Percentiles rank a stretch among this genome's conserved stretches.
These are phyloP conservation scores for Notarius lentiginosus DNA, from an alignment of 2,113 vertebrate species.

Conservation along the genomic window DNA sequence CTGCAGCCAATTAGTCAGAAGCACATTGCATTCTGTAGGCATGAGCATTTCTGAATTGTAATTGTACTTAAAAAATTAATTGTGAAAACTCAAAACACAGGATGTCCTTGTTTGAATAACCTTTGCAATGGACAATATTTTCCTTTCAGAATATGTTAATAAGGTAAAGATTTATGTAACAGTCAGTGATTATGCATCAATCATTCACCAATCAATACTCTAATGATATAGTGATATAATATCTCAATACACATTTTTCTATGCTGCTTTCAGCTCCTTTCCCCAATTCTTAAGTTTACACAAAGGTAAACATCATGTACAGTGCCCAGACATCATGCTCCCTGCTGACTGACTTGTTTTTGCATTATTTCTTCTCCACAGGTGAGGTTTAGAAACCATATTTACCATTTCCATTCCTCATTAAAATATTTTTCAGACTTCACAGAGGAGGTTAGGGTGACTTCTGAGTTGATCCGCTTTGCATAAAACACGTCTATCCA, in stretches of 20 bases:
- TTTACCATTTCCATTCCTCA: slow-evolving; percentile 58
- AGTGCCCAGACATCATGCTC: slow-evolving; percentile 6
- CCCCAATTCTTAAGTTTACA: not conserved
- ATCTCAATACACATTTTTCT: not conserved
- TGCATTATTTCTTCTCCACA: slow-evolving; percentile 37
- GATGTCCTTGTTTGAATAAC: slow-evolving; percentile 53
- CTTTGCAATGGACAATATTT: not conserved
- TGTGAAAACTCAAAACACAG: slow-evolving; percentile 63
- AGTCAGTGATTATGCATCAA: not conserved
- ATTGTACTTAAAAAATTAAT: slow-evolving; percentile 67
- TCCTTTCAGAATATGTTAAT: not conserved
- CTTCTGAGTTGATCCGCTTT: slow-evolving; percentile 73
- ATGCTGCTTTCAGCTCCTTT: not conserved
- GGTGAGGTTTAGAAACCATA: slow-evolving; percentile 26
- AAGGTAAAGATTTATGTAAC: not conserved
- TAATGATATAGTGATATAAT: slow-evolving; percentile 11
- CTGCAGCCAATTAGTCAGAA: slow-evolving; percentile 67
- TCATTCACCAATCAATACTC: not conserved
- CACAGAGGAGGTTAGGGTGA: slow-evolving; percentile 64
- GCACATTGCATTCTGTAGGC: slow-evolving; percentile 66
- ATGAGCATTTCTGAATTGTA: slow-evolving; percentile 71
- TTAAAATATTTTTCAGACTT: slow-evolving; percentile 71
- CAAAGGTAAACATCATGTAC: slow-evolving; percentile 22
- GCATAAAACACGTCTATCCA: slow-evolving; percentile 74
- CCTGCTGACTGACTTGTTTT: slow-evolving; percentile 9